A percentile compares a stretch with the other conserved stretches of the same genome.
Evolutionary conservation across 2,113 vertebrate genomes (phyloP).

Genomic region (Dipodomys merriami): DNA sequence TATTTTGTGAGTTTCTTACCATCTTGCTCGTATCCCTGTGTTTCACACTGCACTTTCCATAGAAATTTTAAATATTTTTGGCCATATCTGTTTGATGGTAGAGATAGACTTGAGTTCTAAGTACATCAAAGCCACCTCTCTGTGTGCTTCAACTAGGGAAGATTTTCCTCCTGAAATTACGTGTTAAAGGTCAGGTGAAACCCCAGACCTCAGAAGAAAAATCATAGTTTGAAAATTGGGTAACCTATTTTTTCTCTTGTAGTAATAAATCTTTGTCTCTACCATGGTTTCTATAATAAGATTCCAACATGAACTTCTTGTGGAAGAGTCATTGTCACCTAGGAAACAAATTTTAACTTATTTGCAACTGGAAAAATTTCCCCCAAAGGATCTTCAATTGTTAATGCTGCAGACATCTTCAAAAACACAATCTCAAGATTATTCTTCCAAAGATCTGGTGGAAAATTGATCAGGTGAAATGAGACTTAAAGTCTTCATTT

Average conservation of each 20-base stretch:
- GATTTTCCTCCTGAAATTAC: constrained; percentile 4
- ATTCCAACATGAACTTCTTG: not conserved
- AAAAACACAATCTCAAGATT: not conserved
- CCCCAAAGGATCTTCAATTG: not conserved
- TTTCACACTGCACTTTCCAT: not conserved
- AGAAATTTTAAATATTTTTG: constrained; percentile 3
- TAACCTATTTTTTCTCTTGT: constrained; percentile 55
- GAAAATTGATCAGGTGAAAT: constrained; percentile 61
- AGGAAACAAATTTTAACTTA: constrained; percentile 61
- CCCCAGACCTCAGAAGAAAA: constrained; percentile 13
- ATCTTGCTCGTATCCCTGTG: not conserved
- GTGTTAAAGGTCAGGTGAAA: not conserved
- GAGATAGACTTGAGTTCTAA: not conserved
- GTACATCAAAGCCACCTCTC: not conserved
- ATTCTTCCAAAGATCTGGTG: constrained; percentile 5
- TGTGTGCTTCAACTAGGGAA: not conserved
- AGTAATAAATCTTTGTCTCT: constrained; percentile 45
- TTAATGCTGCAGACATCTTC: constrained; percentile 31
- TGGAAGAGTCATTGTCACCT: constrained; percentile 50
- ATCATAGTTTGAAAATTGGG: constrained; percentile 1
- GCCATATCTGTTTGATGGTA: not conserved
- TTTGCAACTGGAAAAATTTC: constrained; percentile 49
- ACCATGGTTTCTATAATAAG: constrained; percentile 54
- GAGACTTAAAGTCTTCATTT: not conserved
- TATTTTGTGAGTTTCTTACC: too few species aligned